Evolutionary conservation across 2,888 invertebrate species (phyloP).

Genomic region (Tipula confusa): DNA sequence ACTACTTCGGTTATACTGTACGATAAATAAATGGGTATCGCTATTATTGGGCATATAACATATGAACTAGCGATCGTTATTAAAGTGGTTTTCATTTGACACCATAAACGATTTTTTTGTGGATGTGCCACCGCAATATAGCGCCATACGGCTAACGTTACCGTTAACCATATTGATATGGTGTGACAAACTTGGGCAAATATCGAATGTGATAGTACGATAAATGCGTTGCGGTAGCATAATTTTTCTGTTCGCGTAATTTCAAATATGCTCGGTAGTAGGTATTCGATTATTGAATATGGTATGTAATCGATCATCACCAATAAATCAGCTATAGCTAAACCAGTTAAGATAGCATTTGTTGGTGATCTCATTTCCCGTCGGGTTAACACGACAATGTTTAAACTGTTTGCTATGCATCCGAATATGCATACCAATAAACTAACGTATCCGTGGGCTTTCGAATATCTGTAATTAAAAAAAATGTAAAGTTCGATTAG

Average conservation of each 20-base stretch:
- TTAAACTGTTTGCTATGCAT: slow-evolving; percentile 84
- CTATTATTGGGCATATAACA: slow-evolving; percentile 75
- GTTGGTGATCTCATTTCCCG: slow-evolving; percentile 89
- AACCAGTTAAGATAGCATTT: slow-evolving; percentile 83
- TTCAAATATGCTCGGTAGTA: slow-evolving; percentile 51
- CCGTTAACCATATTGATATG: slow-evolving; percentile 88
- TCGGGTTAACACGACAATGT: slow-evolving; percentile 83
- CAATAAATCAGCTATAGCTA: slow-evolving; percentile 87
- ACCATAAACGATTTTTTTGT: slow-evolving; percentile 75
- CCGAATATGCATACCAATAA: slow-evolving; percentile 85
- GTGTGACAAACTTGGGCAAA: slow-evolving; percentile 86
- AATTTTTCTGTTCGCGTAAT: slow-evolving; percentile 53
- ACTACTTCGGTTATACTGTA: slow-evolving; percentile 64
- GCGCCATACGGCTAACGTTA: slow-evolving; percentile 88
- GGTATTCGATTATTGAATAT: slow-evolving; percentile 75
- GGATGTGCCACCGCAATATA: slow-evolving; percentile 82
- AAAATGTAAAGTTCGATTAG: too few species aligned
- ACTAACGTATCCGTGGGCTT: slow-evolving; percentile 79
- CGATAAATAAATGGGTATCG: slow-evolving; percentile 77
- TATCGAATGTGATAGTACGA: slow-evolving; percentile 85
- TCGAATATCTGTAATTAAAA: slow-evolving; percentile 56
- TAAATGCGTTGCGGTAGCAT: slow-evolving; percentile 73
- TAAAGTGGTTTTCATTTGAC: slow-evolving; percentile 72
- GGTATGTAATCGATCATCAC: slow-evolving; percentile 93
- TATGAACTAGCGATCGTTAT: slow-evolving; percentile 74